A percentile compares a stretch with the other conserved stretches of the same genome.
These are phyloP conservation scores for Capitella teleta DNA, from an alignment of 1,140 invertebrate genomes.

Conservation along the genomic window DNA sequence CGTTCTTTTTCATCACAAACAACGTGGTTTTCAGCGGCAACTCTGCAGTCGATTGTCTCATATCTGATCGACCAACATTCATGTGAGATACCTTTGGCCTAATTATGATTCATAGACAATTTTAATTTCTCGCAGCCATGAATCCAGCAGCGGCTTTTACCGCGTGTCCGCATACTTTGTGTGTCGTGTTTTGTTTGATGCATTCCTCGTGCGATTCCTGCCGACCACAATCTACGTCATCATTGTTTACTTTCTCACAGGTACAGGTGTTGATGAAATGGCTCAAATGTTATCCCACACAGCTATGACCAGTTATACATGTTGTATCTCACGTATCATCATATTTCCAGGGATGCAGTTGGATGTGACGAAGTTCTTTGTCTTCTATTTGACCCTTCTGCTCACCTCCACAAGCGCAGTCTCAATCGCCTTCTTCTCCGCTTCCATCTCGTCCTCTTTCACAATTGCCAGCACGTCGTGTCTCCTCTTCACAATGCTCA, in stretches of 20 bases:
- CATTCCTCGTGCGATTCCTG: constrained; percentile 32
- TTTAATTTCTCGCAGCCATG: constrained; percentile 33
- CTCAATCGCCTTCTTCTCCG: constrained; percentile 28
- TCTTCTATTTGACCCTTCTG: constrained; percentile 28
- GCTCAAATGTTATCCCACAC: no score
- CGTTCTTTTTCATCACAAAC: constrained; percentile 17
- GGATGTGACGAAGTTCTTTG: constrained; percentile 25
- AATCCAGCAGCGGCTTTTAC: constrained; percentile 41
- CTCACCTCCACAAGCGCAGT: constrained; percentile 28
- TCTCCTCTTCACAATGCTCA: constrained; percentile 30
- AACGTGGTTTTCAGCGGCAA: constrained; percentile 15
- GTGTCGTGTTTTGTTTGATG: constrained; percentile 37
- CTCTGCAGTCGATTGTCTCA: constrained; percentile 14
- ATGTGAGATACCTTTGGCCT: constrained; percentile 22
- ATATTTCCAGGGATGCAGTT: no score
- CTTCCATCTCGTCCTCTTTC: constrained; percentile 26
- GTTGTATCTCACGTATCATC: no score
- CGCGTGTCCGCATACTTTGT: constrained; percentile 38
- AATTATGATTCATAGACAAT: no score
- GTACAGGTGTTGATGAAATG: constrained; percentile 41
- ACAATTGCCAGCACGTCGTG: constrained; percentile 33
- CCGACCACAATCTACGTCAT: constrained; percentile 28
- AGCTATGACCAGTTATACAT: no score
- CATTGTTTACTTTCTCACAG: constrained; percentile 39
- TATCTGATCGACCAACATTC: constrained; percentile 13